Base-by-base conservation (phyloP, 30 jellyfish, hydroid and myxozoan species). In the Clytia hemisphaerica region DNA sequence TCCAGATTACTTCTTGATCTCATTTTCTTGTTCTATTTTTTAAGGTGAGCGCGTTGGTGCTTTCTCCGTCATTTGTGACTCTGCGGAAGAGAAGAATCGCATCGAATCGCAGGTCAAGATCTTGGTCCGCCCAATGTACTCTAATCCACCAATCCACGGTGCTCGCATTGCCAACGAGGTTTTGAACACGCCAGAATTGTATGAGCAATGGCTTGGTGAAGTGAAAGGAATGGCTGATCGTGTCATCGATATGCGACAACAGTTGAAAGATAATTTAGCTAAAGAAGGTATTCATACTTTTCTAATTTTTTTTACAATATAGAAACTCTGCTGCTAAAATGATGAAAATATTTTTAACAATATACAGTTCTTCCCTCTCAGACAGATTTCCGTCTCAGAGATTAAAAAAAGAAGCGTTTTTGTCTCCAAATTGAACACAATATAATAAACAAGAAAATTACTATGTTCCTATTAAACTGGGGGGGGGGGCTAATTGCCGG, bases 101-200 rank as follows among this genome's bases (percentile, higher is more conserved):
- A 95, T 92, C 26, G 94, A 83, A 68, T 80, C 95, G 0, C 96
- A 85, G 30, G 4, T 92, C 71, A 92, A 84, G 59, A 85, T 92
- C 0, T 61, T 92, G 73, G 85, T 92, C 66, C 92, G 99, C 14
- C 94, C 95, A 26, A 78, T 83, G 93, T 92, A 92, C 58, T 92
- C 99, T 31, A 92, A 61, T 61, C 99, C 99, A n/a, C 99, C 99
- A 30, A 74, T 80, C 25, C 77, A 92, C 48, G 99, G 99, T 6
- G 99, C 99, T 22, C 72, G 96, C 48, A 61, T 92, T 67, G 99
- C 87, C 32, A 45, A 77, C 26, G 67, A 71, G 37, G 71, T 92
- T 16, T 71, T 92, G 27, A 72, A 37, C 45, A 74, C 45, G 35
- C 73, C 86, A 6, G 95, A 84, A 21, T 53, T 83, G 40, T 46